A percentile compares a stretch with the other conserved stretches of the same genome.
phyloP scores from a whole-genome alignment of 2,113 vertebrate genomes.

The Nestor notabilis region DNA sequence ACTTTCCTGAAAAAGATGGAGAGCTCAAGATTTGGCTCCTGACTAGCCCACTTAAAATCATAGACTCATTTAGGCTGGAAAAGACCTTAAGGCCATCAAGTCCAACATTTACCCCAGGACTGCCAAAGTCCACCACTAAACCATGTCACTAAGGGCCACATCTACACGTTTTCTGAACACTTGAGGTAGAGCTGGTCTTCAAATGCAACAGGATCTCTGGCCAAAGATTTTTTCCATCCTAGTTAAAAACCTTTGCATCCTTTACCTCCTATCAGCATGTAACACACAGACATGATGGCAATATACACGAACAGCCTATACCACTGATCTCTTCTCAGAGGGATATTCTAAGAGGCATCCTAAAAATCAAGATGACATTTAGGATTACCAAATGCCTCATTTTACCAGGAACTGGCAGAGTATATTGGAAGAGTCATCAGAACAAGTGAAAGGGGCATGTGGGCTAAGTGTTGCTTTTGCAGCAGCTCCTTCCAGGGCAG shows the following conservation, averaged over 20 bases:
- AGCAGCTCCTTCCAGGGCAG: background rate
- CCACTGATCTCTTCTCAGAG: background rate
- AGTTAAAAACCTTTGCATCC: background rate
- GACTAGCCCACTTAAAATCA: background rate
- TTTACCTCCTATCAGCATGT: background rate
- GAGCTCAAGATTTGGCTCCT: background rate
- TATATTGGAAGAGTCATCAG: background rate
- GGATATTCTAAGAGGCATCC: background rate
- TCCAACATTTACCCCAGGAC: background rate
- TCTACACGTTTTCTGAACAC: background rate
- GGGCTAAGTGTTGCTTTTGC: background rate
- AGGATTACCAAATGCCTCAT: background rate
- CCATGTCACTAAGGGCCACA: background rate
- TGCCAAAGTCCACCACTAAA: background rate
- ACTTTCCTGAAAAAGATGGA: background rate
- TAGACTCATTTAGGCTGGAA: background rate
- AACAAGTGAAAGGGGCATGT: accelerated
- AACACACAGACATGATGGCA: background rate
- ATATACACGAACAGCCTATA: background rate
- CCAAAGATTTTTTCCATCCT: background rate
- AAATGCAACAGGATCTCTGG: background rate
- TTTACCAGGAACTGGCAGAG: background rate
- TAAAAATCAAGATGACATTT: background rate
- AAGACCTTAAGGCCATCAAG: background rate
- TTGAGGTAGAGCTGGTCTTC: background rate